Evolutionary conservation across 2,113 vertebrate genomes (phyloP).

Genomic region (Odocoileus hemionus): DNA sequence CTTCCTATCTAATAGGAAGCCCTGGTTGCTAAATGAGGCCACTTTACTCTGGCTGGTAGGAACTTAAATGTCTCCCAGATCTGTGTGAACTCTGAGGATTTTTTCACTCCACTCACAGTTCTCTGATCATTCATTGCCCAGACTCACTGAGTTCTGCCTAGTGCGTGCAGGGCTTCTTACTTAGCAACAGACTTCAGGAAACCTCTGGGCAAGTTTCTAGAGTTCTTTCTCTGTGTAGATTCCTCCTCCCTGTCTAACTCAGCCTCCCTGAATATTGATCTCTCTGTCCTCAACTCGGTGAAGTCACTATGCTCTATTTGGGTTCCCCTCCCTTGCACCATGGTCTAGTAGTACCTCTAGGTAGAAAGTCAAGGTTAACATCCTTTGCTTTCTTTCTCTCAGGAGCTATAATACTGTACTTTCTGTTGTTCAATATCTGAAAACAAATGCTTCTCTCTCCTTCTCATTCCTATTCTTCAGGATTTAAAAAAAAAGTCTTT

Average conservation of each 20-base stretch:
- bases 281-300: not conserved
- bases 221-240: not conserved
- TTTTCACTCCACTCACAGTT: not conserved
- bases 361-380: not conserved
- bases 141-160: not conserved
- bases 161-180: not conserved
- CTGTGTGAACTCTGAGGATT: not conserved
- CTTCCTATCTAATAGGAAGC: not conserved
- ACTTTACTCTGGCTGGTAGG: not conserved
- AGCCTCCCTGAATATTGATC: not conserved
- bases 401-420: not conserved
- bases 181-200: not conserved
- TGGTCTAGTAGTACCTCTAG: not conserved
- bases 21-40: not conserved
- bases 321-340: not conserved
- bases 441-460: constrained; percentile 9
- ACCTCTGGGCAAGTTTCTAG: not conserved
- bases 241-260: not conserved
- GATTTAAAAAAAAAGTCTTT: not conserved
- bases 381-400: not conserved
- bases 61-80: not conserved
- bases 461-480: not conserved
- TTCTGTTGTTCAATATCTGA: not conserved
- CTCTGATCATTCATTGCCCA: not conserved
- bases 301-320: not conserved